These are phyloP conservation scores for Babylonia areolata DNA, from an alignment of 1,140 invertebrate species.

Conservation along the genomic window DNA sequence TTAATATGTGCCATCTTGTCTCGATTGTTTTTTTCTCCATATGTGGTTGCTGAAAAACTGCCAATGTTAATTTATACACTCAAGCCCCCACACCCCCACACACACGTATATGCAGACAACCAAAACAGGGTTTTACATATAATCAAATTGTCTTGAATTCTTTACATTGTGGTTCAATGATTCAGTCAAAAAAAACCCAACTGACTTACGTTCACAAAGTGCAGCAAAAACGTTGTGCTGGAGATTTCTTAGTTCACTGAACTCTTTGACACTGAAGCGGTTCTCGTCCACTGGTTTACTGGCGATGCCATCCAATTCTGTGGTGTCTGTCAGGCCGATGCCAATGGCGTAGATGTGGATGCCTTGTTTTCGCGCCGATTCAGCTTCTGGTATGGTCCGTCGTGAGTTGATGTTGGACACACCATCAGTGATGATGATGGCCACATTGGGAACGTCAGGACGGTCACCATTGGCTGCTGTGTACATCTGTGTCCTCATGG, in stretches of 20 bases:
- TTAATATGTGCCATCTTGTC: too few species aligned
- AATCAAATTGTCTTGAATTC: too few species aligned
- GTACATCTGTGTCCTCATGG: slow-evolving; percentile 56
- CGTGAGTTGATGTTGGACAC: slow-evolving; percentile 61
- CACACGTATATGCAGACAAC: too few species aligned
- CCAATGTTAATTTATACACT: too few species aligned
- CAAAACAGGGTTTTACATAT: too few species aligned
- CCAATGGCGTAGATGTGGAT: slow-evolving; percentile 67
- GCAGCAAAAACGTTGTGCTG: slow-evolving; percentile 38
- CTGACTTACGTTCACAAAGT: slow-evolving; percentile 31
- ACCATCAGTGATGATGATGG: slow-evolving; percentile 64
- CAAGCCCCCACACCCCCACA: too few species aligned
- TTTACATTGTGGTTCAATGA: too few species aligned
- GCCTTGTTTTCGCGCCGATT: slow-evolving; percentile 42
- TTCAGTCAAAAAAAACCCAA: too few species aligned
- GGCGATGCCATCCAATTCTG: slow-evolving; percentile 60
- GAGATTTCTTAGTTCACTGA: slow-evolving; percentile 52
- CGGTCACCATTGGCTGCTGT: slow-evolving; percentile 59
- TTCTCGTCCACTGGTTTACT: slow-evolving; percentile 50
- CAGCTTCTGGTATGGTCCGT: slow-evolving; percentile 61
- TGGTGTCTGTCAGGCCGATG: slow-evolving; percentile 59
- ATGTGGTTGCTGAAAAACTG: too few species aligned
- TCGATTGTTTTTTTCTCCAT: too few species aligned
- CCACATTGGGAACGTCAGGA: slow-evolving; percentile 55
- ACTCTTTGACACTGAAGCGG: slow-evolving; percentile 57